Percentiles rank a stretch among this genome's conserved stretches.
Evolutionary conservation across 2,113 vertebrate species (phyloP).

Genomic region (Plecturocebus donacophilus): DNA sequence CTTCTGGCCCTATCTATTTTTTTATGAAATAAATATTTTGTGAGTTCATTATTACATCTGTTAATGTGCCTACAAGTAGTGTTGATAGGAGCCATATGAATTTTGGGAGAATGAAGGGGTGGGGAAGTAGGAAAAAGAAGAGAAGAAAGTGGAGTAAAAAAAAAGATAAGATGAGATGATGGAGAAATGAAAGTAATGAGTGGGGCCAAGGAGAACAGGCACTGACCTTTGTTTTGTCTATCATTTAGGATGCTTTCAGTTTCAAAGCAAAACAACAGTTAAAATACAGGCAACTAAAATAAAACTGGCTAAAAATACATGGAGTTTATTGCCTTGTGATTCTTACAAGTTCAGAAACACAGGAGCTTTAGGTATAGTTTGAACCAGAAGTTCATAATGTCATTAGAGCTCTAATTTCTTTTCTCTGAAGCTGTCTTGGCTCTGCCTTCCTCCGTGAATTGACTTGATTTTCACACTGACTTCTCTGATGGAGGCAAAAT

Average conservation of each 20-base stretch:
- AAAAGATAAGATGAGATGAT: neutral
- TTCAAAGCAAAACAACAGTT: neutral
- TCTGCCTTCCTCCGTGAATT: neutral
- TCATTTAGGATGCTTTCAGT: neutral
- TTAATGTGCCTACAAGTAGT: slow-evolving; percentile 20
- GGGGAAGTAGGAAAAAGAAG: neutral
- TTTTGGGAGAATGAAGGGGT: neutral
- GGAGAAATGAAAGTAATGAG: neutral
- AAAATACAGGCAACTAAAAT: neutral
- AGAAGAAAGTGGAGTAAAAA: neutral
- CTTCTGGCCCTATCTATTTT: slow-evolving; percentile 30
- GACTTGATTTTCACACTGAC: neutral
- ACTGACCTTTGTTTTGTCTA: neutral
- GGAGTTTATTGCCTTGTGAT: neutral
- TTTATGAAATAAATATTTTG: slow-evolving; percentile 55
- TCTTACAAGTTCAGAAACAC: neutral
- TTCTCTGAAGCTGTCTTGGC: neutral
- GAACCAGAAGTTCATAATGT: neutral
- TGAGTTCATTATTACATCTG: slow-evolving; percentile 26
- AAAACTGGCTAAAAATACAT: neutral
- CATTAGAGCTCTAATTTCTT: neutral
- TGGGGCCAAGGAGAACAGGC: neutral
- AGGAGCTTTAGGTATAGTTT: neutral
- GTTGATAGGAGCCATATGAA: slow-evolving; percentile 38
- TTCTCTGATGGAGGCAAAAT: neutral